Evolutionary conservation across 2,888 invertebrate genomes (phyloP).

Genomic region (Cybosia mesomella): DNA sequence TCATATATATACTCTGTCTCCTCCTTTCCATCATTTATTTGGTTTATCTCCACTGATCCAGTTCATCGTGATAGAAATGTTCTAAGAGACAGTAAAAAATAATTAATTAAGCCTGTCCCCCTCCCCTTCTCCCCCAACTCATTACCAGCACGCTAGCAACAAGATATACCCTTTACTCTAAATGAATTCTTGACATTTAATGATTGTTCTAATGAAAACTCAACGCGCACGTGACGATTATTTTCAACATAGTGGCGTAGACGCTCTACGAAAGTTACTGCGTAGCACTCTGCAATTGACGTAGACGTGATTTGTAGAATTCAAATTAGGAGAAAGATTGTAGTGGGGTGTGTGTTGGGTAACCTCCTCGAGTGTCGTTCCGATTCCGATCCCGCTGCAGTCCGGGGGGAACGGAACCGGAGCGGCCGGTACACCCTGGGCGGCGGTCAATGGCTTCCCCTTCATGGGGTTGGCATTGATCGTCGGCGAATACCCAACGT

Average conservation of each 20-base stretch:
- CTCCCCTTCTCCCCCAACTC: conserved; percentile 13
- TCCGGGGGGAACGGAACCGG: too few relatives aligned
- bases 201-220: conserved; percentile 33
- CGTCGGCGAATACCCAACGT: too few relatives aligned
- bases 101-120: conserved; percentile 39
- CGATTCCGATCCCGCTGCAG: too few relatives aligned
- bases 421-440: too few relatives aligned
- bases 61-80: conserved; percentile 5
- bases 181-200: conserved; percentile 40
- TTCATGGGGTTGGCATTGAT: too few relatives aligned
- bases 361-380: too few relatives aligned
- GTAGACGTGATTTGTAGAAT: conserved; percentile 9
- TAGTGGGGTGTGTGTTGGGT: too few relatives aligned
- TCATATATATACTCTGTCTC: too few relatives aligned
- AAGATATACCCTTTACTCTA: conserved; percentile 44
- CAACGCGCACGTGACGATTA: conserved; percentile 22
- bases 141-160: conserved; percentile 24
- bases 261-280: conserved; percentile 24
- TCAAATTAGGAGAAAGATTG: conserved; percentile 4
- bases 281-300: conserved; percentile 30
- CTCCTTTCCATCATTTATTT: too few relatives aligned
- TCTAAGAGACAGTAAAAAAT: conserved; percentile 36
- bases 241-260: conserved; percentile 19
- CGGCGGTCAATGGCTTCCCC: too few relatives aligned
- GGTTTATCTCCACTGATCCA: background rate